Conservation (phyloP, 2,797 vertebrate genomes). For the Calcarius lapponicus region DNA sequence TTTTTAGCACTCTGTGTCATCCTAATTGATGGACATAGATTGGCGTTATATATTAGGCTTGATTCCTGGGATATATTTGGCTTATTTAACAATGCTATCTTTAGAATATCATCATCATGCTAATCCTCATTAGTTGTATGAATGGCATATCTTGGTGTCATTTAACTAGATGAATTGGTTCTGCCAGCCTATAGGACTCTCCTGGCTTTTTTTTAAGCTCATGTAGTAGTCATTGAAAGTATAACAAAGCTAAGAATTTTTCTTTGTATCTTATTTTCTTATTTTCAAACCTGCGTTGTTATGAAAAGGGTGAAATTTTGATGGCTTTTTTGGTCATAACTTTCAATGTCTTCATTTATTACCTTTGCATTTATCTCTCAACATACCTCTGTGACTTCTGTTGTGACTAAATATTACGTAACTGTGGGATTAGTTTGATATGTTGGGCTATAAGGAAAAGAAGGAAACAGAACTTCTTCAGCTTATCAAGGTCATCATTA, state of each 20-base stretch:
- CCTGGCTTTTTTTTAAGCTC: neutral
- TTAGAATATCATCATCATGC: slow-evolving; percentile 60
- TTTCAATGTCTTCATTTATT: neutral
- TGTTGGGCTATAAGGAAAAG: slow-evolving; percentile 40
- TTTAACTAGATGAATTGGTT: slow-evolving; percentile 59
- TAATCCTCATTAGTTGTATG: slow-evolving; percentile 65
- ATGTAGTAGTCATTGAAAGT: neutral
- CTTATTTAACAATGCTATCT: slow-evolving; percentile 73
- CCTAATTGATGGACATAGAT: slow-evolving; percentile 55
- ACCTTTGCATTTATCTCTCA: neutral
- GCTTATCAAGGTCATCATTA: slow-evolving; percentile 29
- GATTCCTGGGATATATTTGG: slow-evolving; percentile 65
- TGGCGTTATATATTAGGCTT: slow-evolving; percentile 43
- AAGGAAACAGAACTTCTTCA: slow-evolving; percentile 52
- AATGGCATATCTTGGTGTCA: slow-evolving; percentile 63
- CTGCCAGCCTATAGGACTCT: neutral
- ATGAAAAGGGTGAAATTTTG: neutral
- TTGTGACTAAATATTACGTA: neutral
- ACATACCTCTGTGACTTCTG: neutral
- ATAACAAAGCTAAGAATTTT: neutral
- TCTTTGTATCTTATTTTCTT: neutral
- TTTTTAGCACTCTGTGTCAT: slow-evolving; percentile 59
- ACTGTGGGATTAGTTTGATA: slow-evolving; percentile 4
- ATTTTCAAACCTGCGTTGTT: neutral
- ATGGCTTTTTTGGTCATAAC: neutral